phyloP scores from a whole-genome alignment of 1,140 invertebrate genomes.

The Drosophila punjabiensis region DNA sequence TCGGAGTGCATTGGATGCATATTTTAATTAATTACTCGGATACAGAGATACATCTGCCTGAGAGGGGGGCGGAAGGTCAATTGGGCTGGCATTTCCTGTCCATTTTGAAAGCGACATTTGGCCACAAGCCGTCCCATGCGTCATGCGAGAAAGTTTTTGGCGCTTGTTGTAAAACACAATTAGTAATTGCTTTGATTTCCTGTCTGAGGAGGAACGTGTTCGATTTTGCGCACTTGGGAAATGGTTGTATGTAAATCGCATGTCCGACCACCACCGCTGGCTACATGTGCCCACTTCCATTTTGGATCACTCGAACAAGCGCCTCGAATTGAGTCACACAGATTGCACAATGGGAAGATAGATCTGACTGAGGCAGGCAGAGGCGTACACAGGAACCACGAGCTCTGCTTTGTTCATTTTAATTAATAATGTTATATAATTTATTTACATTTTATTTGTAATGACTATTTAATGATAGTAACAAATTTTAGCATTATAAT shows the following conservation, averaged over 20 bases:
- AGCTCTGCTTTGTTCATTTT: not conserved
- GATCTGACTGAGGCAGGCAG: constrained; percentile 7
- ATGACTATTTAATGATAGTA: not conserved
- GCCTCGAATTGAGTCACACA: constrained; percentile 74
- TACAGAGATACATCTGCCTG: constrained; percentile 40
- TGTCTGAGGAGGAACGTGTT: constrained; percentile 68
- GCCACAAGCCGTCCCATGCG: constrained; percentile 22
- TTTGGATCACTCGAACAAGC: constrained; percentile 37
- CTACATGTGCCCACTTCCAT: constrained; percentile 62
- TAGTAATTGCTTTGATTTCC: constrained; percentile 66
- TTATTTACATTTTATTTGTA: not conserved
- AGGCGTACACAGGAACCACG: constrained; percentile 45
- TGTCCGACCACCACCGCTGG: constrained; percentile 48
- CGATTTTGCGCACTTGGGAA: constrained; percentile 64
- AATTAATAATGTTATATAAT: not conserved
- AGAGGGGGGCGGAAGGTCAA: constrained; percentile 40
- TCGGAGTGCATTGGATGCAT: constrained; percentile 52
- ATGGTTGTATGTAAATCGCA: constrained; percentile 64
- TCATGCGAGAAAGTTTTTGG: constrained; percentile 51
- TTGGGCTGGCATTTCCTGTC: constrained; percentile 72
- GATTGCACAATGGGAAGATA: constrained; percentile 62
- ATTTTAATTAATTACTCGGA: constrained; percentile 71
- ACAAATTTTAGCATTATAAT: not conserved
- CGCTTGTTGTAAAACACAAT: constrained; percentile 40
- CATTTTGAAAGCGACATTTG: constrained; percentile 22